Evolutionary conservation across 2,888 invertebrate species (phyloP).

Genomic region (Philopedon plagiatum): DNA sequence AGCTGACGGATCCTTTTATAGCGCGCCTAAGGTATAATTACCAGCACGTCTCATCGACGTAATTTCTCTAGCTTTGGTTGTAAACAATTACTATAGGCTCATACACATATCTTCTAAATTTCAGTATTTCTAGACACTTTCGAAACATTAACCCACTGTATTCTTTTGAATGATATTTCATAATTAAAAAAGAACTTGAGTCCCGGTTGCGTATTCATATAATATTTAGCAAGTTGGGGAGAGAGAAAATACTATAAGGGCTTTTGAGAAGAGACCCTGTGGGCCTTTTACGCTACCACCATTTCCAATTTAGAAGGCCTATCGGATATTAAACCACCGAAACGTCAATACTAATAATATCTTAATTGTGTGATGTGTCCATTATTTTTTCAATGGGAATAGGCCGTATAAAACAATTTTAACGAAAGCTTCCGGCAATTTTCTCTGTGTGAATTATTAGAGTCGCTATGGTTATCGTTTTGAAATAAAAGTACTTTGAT

Average conservation of each 20-base stretch:
- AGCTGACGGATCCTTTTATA: too few species aligned
- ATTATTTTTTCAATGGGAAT: slow-evolving; percentile 30
- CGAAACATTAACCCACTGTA: slow-evolving; percentile 26
- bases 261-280: slow-evolving; percentile 36
- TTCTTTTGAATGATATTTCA: slow-evolving; percentile 55
- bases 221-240: slow-evolving; percentile 62
- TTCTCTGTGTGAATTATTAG: neutral
- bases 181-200: slow-evolving; percentile 61
- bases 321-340: slow-evolving; percentile 41
- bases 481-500: too few species aligned
- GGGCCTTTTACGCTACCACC: slow-evolving; percentile 45
- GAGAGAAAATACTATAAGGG: slow-evolving; percentile 49
- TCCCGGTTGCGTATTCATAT: slow-evolving; percentile 59
- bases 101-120: too few species aligned
- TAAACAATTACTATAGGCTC: too few species aligned
- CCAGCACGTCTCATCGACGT: too few species aligned
- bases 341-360: slow-evolving; percentile 46
- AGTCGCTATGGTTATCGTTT: neutral
- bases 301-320: slow-evolving; percentile 41
- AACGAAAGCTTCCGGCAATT: slow-evolving; percentile 30
- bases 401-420: slow-evolving; percentile 22
- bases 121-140: neutral
- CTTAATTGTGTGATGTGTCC: slow-evolving; percentile 42
- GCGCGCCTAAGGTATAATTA: too few species aligned
- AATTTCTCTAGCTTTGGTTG: too few species aligned